Percentiles rank a stretch among this genome's conserved stretches.
phyloP scores from a whole-genome alignment of 1,140 invertebrate genomes.

The Schlechtendalia chinensis region DNA sequence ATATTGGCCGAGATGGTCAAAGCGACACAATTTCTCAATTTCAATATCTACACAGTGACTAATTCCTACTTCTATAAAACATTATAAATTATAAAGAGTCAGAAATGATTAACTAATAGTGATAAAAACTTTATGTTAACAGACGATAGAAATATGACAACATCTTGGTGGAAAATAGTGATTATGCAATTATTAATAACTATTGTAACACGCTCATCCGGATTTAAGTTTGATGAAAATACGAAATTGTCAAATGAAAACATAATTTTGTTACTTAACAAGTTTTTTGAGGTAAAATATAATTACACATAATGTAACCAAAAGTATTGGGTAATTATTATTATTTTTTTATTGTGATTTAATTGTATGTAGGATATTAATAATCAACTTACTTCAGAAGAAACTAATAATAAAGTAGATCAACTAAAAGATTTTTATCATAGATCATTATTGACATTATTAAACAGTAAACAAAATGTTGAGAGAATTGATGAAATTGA shows the following conservation, averaged over 20 bases:
- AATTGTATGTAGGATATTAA: not conserved
- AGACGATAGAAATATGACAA: not conserved
- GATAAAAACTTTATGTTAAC: not conserved
- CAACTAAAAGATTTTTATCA: too few species aligned
- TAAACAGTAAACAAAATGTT: not conserved
- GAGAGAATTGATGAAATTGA: not conserved
- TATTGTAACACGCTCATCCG: not conserved
- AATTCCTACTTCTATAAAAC: too few species aligned
- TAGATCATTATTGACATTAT: not conserved
- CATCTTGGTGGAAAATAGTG: not conserved
- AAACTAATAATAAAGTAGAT: not conserved
- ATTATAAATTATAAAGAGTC: too few species aligned
- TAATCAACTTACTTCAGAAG: not conserved
- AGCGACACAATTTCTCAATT: too few species aligned
- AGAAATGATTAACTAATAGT: not conserved
- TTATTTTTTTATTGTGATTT: not conserved
- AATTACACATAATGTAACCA: not conserved
- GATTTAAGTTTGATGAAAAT: not conserved
- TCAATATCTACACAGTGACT: too few species aligned
- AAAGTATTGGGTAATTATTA: not conserved
- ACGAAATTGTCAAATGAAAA: not conserved
- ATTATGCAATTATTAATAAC: not conserved
- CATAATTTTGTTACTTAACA: not conserved
- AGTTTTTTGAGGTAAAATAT: conserved; percentile 3
- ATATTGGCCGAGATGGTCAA: too few species aligned